phyloP scores from a whole-genome alignment of 2,113 vertebrate genomes.

The Pangasianodon gigas region DNA sequence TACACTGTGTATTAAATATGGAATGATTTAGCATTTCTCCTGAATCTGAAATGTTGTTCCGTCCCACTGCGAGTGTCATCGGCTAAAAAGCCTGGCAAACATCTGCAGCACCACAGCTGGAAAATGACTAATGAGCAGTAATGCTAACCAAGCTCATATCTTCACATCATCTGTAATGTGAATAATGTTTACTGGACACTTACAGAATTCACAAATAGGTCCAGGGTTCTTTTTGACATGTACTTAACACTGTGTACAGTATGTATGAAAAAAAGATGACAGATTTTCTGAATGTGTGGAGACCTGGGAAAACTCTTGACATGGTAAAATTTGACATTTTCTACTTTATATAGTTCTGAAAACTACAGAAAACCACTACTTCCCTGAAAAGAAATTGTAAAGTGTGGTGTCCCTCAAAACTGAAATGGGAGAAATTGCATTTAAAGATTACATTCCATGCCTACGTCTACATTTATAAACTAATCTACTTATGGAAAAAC shows the following conservation, averaged over 20 bases:
- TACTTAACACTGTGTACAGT: background rate
- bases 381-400: too few species aligned
- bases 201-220: background rate
- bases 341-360: too few species aligned
- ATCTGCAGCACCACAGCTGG: background rate
- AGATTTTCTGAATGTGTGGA: too few species aligned
- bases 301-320: too few species aligned
- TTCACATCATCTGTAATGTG: constrained; percentile 14
- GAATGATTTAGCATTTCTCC: background rate
- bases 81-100: background rate
- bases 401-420: too few species aligned
- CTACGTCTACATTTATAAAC: background rate
- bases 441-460: background rate
- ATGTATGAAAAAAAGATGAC: too few species aligned
- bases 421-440: background rate
- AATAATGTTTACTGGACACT: background rate
- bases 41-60: background rate
- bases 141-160: background rate
- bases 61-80: background rate
- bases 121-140: background rate
- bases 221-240: background rate
- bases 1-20: background rate
- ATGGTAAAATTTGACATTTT: too few species aligned
- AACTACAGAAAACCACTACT: too few species aligned
- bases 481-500: background rate